Evolutionary conservation across 2,113 vertebrate genomes (phyloP), one percentile per base, ranked within the genome.

Genomic region (Pygoscelis adeliae): DNA sequence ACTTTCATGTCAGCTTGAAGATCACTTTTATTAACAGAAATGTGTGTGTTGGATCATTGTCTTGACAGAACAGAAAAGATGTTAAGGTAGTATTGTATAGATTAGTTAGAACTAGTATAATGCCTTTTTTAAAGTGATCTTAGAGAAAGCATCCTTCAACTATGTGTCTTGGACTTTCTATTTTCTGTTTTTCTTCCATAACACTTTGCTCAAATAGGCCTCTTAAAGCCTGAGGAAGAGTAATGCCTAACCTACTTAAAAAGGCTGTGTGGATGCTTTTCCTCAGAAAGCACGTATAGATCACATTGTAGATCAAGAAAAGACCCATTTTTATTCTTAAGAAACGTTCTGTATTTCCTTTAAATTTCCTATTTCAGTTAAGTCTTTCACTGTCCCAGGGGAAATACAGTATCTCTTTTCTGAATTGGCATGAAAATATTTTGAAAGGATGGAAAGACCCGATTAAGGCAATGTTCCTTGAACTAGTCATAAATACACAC

Each of bases 381-480:
- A 79, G 83, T 40, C 79, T 88, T 88, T 71, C 71, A 18, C 21
- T 87, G 69, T 89, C 83, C 89, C 46, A 61, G 46, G 87, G 69
- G 92, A 95, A 96, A 76, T 76, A 44, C 34, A 84, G 27, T 55
- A n/a, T 92, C 66, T 92, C 61, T 92, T 14, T 47, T 87, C 73
- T 94, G 80, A 93, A 93, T 92, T 84, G 89, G 66, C 73, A 84
- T 87, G 56, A 84, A 97, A 89, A 92, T 96, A 94, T 94, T 93
- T 87, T 87, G 89, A 94, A 89, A 92, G 80, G 30, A 44, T 82
- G 56, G 69, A 82, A 83, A 87, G 89, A 65, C 49, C 69, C 6
- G 5, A 72, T 91, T 84, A 91, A 86, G 70, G 74, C 81, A 94
- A 13, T 10, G n/a, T 91, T 96, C 56, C 79, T 91, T 95, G 50